Conservation (phyloP, 23 tunicate species). For the Styela clava region DNA sequence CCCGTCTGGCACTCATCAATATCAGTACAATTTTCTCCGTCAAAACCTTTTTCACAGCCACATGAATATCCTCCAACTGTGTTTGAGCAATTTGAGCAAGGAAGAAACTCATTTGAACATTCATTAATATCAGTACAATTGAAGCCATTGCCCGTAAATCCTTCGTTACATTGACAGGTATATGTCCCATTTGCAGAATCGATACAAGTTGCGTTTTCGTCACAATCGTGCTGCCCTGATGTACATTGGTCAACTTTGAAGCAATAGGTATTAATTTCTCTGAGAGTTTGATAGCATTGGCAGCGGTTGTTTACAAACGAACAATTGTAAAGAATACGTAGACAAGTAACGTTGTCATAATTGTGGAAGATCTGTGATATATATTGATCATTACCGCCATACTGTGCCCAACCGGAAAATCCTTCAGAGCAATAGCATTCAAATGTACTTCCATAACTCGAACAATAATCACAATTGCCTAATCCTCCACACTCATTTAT, state of each 20-base stretch:
- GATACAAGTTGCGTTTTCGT: background rate
- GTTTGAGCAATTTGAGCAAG: background rate
- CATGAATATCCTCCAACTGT: background rate
- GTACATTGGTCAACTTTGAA: background rate
- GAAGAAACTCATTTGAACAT: background rate
- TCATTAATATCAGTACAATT: background rate
- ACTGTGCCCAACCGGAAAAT: too few species aligned
- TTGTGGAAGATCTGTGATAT: too few species aligned
- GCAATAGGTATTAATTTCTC: background rate
- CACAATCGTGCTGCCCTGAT: background rate
- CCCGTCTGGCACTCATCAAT: background rate
- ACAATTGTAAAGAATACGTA: background rate
- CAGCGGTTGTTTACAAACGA: background rate
- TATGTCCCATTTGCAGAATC: background rate
- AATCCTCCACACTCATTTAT: conserved; percentile 68
- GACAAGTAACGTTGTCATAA: background rate
- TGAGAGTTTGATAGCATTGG: too few species aligned
- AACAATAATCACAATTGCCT: conserved; percentile 68
- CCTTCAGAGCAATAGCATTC: conserved; percentile 81
- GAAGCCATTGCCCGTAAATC: background rate
- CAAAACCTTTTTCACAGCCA: background rate
- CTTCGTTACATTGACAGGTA: background rate
- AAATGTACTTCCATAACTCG: conserved; percentile 50
- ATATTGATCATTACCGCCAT: too few species aligned
- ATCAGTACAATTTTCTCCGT: background rate